Conservation (phyloP, 2,888 invertebrate species). For the Lochmaea capreae region DNA sequence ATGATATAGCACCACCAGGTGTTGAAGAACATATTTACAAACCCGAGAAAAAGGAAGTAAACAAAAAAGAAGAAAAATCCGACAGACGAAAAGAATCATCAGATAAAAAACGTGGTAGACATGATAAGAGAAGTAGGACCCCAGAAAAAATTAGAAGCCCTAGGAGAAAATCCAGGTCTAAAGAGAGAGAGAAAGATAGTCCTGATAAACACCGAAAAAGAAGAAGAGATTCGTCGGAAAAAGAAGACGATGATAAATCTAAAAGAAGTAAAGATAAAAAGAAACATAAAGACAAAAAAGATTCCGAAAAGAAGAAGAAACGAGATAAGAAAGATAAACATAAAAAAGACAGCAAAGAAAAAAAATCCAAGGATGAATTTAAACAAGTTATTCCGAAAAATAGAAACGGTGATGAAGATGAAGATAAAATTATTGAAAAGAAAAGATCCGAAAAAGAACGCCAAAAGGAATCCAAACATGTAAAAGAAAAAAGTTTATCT, state of each 20-base stretch:
- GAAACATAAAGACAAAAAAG: conserved; percentile 69
- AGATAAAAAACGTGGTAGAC: conserved; percentile 42
- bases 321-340: conserved; percentile 65
- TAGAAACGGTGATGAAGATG: conserved; percentile 43
- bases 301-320: conserved; percentile 64
- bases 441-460: conserved; percentile 46
- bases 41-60: conserved; percentile 61
- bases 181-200: conserved; percentile 55
- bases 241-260: conserved; percentile 59
- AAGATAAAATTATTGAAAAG: conserved; percentile 61
- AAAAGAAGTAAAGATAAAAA: conserved; percentile 68
- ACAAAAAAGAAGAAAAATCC: conserved; percentile 43
- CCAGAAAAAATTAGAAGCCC: conserved; percentile 55
- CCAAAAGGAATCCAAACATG: conserved; percentile 60
- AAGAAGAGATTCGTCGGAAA: conserved; percentile 56
- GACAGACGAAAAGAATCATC: conserved; percentile 41
- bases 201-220: conserved; percentile 61
- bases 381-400: conserved; percentile 55
- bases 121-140: conserved; percentile 50
- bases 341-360: conserved; percentile 60
- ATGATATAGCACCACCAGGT: conserved; percentile 73
- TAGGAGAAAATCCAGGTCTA: conserved; percentile 64
- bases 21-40: conserved; percentile 74
- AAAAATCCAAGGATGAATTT: conserved; percentile 58
- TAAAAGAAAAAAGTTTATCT: conserved; percentile 69